These are phyloP conservation scores for Stichopus horrens DNA, from an alignment of 53 echinoderm and acorn worm genomes.

Conservation along the genomic window DNA sequence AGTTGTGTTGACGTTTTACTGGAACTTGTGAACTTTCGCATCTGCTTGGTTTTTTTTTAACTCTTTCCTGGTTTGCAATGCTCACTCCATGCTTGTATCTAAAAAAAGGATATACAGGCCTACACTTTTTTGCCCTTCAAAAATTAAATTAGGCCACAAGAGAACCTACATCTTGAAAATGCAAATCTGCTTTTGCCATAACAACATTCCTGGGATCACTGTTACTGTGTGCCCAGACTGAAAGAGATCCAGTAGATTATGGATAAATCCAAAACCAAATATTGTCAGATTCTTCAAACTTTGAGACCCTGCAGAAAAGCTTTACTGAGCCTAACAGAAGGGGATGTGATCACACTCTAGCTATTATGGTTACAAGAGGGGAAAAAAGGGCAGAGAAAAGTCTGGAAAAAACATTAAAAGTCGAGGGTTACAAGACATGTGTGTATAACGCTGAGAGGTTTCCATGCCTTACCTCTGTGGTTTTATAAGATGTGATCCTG, in stretches of 20 bases:
- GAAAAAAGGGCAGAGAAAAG: neutral
- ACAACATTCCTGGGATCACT: slow-evolving; percentile 39
- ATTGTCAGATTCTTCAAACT: slow-evolving; percentile 10
- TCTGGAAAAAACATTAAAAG: slow-evolving; percentile 1
- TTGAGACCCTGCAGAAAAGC: slow-evolving; percentile 8
- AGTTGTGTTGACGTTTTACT: too few relatives aligned
- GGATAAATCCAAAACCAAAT: slow-evolving; percentile 34
- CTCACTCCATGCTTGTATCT: too few relatives aligned
- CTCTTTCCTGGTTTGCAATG: too few relatives aligned
- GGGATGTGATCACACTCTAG: neutral
- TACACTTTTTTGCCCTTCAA: neutral
- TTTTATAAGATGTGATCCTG: neutral
- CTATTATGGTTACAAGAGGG: neutral
- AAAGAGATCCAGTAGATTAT: slow-evolving; percentile 13
- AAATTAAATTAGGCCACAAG: neutral
- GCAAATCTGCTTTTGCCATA: slow-evolving; percentile 8
- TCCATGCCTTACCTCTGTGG: neutral
- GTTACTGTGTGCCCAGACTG: slow-evolving; percentile 14
- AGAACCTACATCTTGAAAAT: neutral
- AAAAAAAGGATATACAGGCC: too few relatives aligned
- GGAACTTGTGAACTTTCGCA: too few relatives aligned
- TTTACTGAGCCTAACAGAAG: neutral
- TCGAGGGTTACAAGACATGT: too few relatives aligned
- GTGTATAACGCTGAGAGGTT: neutral
- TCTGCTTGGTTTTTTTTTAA: too few relatives aligned